Evolutionary conservation across 2,888 invertebrate species (phyloP), one percentile per base, ranked within the genome.

Genomic region (Tetranychus truncatus): DNA sequence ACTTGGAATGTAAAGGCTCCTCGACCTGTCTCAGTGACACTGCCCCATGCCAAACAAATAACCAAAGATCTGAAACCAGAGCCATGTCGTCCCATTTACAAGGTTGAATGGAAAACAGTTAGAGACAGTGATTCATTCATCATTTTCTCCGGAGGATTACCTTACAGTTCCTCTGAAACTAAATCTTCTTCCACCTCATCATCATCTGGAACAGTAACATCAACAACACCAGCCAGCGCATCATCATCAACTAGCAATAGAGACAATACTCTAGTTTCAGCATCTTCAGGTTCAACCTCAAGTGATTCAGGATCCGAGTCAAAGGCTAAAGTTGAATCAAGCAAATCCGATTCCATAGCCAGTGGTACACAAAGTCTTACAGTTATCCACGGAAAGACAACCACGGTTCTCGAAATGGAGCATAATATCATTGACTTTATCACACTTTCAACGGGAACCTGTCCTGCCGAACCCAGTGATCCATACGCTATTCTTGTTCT

Each of bases 351-450:
- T 20, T 18, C 21, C 15, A 21, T 44, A 1, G 11, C 71, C 45
- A 74, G 74, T 34, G 72, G 72, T 45, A 77, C 77, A 55, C 79
- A 78, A 74, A 78, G 93, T 84, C 90, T 96, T 83, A 95, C 95
- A 46, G 94, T 96, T 80, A 91, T 94, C 84, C 92, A 92, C 85
- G 95, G 93, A 80, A 95, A 95, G 86, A 91, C 90, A 80, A 95
- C 95, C 79, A 95, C 95, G 46, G 95, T 97, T 78, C 87, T 99
- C 81, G 97, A 99, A 87, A 97, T 99, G 97, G 97, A 99, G 83
- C 94, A 97, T 85, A 91, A 90, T 82, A 95, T 99, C 78, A 88
- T 97, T 78, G 95, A 96, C 87, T 97, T 99, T 85, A 89, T 95
- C 81, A 92, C 93, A 76, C 87, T 97, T 76, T 95, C 95, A 85